Evolutionary conservation across 2,888 invertebrate genomes (phyloP), one percentile per base, ranked within the genome.

Genomic region (Leptopterna dolabrata): DNA sequence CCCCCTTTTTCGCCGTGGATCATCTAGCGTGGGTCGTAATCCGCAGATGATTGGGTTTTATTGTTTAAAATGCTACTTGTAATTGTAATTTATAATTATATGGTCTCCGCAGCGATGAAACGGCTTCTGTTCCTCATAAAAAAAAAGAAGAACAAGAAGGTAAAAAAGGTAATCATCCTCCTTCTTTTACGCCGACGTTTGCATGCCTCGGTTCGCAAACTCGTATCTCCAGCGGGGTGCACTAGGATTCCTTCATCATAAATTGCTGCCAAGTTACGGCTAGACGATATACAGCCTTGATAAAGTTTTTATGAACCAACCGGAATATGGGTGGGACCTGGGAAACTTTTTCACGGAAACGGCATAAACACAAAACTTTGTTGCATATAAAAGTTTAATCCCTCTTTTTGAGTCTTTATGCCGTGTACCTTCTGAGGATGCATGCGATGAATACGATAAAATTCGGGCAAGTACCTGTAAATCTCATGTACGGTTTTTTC

Each of bases 61-160:
- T 63, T 63, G 63, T 63, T 63, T 63, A 63, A 63, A 63, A 63
- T 63, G 63, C 63, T 63, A 63, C 63, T 63, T 63, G 63, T 63
- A 24, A 63, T 63, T 63, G 63, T 63, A 55, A 55, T 55, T 55
- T 55, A 63, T 63, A 63, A 63, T 63, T 63, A 63, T 63, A 63
- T 63, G 63, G 63, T 63, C 63, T 27, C 24, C 24, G 63, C 63
- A 63, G 63, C 63, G 63, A 63, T 63, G 63, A 63, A 63, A 63
- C 63, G 24, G 63, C 63, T 24, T 63, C 63, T 63, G 63, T 63
- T 63, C 63, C 63, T 63, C 63, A 63, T 63, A 19, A 63, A 63
- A 63, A 63, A 24, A 63, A n/a, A 63, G 36, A 24, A 19, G 24
- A 63, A 63, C 24, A 63, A 24, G 4, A 63, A 63, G 24, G 24